Conservation (phyloP, 2,797 vertebrate genomes). For the Silurus aristotelis region DNA sequence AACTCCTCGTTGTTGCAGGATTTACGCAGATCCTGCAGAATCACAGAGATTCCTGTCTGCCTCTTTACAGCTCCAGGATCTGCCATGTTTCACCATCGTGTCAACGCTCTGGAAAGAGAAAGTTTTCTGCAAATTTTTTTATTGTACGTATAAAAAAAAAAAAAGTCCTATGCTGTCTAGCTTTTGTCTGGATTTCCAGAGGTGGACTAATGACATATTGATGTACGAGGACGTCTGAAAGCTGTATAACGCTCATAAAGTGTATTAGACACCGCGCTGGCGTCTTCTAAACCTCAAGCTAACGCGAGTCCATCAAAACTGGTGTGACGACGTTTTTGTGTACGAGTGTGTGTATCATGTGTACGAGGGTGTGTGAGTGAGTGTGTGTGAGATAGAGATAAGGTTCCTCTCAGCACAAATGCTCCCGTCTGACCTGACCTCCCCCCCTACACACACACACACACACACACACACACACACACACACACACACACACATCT, state of each 20-base stretch:
- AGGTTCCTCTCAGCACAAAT: neutral
- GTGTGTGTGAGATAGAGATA: slow-evolving; percentile 12
- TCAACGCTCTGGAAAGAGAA: too few relatives aligned
- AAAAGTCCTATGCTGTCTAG: neutral
- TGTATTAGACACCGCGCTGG: too few relatives aligned
- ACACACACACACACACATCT: neutral
- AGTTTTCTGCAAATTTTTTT: neutral
- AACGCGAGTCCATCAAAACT: too few relatives aligned
- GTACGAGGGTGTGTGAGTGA: slow-evolving; percentile 16
- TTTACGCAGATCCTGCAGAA: neutral
- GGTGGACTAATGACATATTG: too few relatives aligned
- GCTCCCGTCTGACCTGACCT: slow-evolving; percentile 8
- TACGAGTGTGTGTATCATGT: neutral
- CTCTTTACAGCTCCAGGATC: neutral
- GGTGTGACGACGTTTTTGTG: neutral
- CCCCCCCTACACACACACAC: too few relatives aligned
- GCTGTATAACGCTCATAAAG: too few relatives aligned
- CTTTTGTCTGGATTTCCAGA: too few relatives aligned
- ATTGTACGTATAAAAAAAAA: neutral
- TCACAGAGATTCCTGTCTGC: neutral
- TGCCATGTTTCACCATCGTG: too few relatives aligned
- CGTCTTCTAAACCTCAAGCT: too few relatives aligned
- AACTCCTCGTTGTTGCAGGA: neutral
- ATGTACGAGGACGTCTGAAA: too few relatives aligned
- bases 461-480: too few relatives aligned